Evolutionary conservation across 2,797 vertebrate species (phyloP).

Genomic region (Helicolenus hilgendorfi): DNA sequence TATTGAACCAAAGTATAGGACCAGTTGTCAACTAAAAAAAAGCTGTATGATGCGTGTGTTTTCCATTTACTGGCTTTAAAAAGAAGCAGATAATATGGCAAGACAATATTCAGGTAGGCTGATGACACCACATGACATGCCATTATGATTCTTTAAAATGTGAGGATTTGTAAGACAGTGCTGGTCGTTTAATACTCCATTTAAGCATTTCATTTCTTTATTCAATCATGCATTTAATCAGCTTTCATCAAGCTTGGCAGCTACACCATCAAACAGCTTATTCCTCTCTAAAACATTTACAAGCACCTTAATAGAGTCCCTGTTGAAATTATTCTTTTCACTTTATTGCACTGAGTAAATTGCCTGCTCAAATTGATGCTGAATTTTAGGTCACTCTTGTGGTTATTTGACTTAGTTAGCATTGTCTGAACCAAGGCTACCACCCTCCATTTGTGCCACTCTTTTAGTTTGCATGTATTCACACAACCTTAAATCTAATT

Average conservation of each 20-base stretch:
- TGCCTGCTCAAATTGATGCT: neutral
- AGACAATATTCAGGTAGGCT: neutral
- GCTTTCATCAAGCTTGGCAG: neutral
- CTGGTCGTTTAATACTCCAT: neutral
- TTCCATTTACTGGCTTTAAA: neutral
- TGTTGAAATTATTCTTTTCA: neutral
- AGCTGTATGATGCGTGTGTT: neutral
- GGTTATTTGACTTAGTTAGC: neutral
- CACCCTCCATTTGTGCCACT: neutral
- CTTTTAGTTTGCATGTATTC: neutral
- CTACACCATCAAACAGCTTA: neutral
- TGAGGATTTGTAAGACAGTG: neutral
- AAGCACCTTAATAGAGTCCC: neutral
- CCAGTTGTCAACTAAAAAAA: neutral
- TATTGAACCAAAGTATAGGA: neutral
- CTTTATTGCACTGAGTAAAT: neutral
- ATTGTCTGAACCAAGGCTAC: neutral
- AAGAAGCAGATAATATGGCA: neutral
- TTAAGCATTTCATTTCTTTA: neutral
- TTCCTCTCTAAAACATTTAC: neutral
- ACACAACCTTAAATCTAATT: neutral
- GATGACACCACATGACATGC: neutral
- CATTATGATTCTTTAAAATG: neutral
- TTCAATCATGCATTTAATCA: slow-evolving; percentile 8
- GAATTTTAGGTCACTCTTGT: neutral